Evolutionary conservation across 2,888 invertebrate genomes (phyloP).

Genomic region (Amiota communis): DNA sequence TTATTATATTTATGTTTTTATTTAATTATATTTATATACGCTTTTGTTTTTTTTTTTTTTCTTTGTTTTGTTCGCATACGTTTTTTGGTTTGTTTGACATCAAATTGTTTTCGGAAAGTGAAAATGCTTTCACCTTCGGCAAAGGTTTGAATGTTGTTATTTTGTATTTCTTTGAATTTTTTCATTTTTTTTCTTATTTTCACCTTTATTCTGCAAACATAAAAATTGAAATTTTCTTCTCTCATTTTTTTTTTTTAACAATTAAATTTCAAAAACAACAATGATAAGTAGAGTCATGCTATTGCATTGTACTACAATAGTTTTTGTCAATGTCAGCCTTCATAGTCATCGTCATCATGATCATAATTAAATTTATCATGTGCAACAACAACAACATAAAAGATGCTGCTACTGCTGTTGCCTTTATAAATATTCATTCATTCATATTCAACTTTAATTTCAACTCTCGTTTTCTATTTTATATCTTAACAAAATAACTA

Average conservation of each 20-base stretch:
- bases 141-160: background rate
- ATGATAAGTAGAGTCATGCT: background rate
- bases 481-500: background rate
- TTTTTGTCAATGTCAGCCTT: conserved; percentile 1
- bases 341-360: background rate
- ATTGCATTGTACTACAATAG: no score
- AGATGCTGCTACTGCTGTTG: background rate
- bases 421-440: conserved; percentile 24
- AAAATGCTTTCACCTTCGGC: conserved; percentile 70
- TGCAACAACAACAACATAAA: no score
- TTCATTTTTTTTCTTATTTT: no score
- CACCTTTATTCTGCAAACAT: background rate
- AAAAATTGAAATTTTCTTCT: conserved; percentile 16
- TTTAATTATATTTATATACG: background rate
- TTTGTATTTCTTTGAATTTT: no score
- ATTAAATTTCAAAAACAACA: background rate
- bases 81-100: conserved; percentile 58
- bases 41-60: conserved; percentile 51
- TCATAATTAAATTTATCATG: no score
- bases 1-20: background rate
- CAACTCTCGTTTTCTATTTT: conserved; percentile 21
- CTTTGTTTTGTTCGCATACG: conserved; percentile 55
- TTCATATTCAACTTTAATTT: conserved; percentile 3
- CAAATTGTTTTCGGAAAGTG: conserved; percentile 65
- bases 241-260: conserved; percentile 9